These are phyloP conservation scores for Diabrotica undecimpunctata DNA, from an alignment of 1,140 invertebrate species.

Conservation along the genomic window DNA sequence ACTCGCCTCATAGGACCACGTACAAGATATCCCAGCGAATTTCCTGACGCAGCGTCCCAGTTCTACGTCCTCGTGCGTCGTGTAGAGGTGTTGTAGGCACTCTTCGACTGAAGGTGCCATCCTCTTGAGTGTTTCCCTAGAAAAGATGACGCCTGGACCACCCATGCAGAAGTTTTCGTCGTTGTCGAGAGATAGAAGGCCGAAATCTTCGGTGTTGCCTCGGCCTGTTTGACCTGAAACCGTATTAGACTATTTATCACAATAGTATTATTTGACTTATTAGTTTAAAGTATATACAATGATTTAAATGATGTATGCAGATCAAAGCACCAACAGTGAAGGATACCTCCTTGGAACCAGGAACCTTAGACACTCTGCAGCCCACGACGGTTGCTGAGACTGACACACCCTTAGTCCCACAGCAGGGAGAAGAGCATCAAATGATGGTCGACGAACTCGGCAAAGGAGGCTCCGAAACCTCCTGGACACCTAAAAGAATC, in stretches of 20 bases:
- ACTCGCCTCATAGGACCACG: conserved; percentile 97
- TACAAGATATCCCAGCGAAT: conserved; percentile 92
- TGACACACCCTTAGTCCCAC: no score
- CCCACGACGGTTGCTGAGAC: no score
- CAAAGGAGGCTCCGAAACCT: no score
- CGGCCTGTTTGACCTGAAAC: conserved; percentile 65
- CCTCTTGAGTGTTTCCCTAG: conserved; percentile 69
- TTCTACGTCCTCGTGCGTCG: conserved; percentile 98
- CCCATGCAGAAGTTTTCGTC: conserved; percentile 99
- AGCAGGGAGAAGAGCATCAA: no score
- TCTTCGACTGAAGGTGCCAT: conserved; percentile 82
- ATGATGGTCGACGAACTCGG: no score
- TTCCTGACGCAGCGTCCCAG: conserved; percentile 92
- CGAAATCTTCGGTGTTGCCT: conserved; percentile 86
- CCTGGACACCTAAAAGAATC: no score
- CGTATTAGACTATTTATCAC: not conserved
- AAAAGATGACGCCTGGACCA: conserved; percentile 92
- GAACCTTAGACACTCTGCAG: no score
- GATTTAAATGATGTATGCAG: no score
- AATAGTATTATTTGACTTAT: no score
- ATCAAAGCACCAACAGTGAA: no score
- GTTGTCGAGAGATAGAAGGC: conserved; percentile 83
- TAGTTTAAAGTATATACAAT: no score
- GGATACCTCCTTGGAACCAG: no score
- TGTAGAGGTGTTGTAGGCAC: conserved; percentile 92